Evolutionary conservation across 2,113 vertebrate species (phyloP).

Genomic region (Cacatua alba): DNA sequence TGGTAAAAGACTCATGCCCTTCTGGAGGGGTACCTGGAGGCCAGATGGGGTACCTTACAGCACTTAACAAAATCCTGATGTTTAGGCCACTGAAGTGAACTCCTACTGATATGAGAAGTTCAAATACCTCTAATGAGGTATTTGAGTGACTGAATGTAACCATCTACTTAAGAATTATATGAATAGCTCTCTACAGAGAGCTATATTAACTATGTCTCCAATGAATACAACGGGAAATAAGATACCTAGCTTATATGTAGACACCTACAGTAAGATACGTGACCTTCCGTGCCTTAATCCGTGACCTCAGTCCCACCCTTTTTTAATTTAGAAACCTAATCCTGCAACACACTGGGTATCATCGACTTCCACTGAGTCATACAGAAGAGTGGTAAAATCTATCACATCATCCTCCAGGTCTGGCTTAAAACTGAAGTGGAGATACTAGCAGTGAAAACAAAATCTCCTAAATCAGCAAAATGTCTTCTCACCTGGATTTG

Average conservation of each 20-base stretch:
- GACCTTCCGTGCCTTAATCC: neutral
- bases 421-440: neutral
- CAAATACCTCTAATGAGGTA: neutral
- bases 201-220: neutral
- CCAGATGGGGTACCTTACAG: neutral
- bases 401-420: neutral
- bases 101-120: neutral
- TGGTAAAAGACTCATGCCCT: neutral
- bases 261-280: neutral
- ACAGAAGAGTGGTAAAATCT: neutral
- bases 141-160: neutral
- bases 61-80: neutral
- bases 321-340: neutral
- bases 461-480: neutral
- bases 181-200: neutral
- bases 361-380: neutral
- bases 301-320: neutral
- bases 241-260: neutral
- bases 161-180: neutral
- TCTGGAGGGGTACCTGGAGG: neutral
- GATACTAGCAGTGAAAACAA: neutral
- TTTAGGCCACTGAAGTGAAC: neutral
- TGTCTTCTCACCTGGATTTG: slow-evolving; percentile 91
- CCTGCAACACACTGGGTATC: neutral
- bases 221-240: neutral